Evolutionary conservation across 2,888 invertebrate genomes (phyloP).

Genomic region (Zaprionus lineosus): DNA sequence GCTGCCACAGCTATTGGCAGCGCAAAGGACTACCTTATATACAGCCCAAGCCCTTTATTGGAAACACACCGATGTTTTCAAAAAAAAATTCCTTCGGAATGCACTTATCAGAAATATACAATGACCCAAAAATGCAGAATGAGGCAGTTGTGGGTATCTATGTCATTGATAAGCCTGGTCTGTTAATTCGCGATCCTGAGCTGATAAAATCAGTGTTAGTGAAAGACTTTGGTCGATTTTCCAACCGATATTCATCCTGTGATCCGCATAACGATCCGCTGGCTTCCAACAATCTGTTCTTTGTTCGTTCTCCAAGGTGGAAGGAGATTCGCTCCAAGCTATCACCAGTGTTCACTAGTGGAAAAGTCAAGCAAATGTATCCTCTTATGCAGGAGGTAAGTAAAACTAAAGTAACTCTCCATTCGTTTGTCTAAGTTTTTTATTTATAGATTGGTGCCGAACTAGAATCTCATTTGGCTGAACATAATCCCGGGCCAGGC

Average conservation of each 20-base stretch:
- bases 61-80: slow-evolving; percentile 81
- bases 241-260: slow-evolving; percentile 68
- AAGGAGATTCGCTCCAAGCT: slow-evolving; percentile 82
- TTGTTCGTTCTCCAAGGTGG: slow-evolving; percentile 83
- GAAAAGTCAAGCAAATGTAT: slow-evolving; percentile 82
- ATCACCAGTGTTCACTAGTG: slow-evolving; percentile 83
- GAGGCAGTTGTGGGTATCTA: slow-evolving; percentile 81
- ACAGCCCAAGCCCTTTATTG: slow-evolving; percentile 81
- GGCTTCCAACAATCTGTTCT: slow-evolving; percentile 82
- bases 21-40: slow-evolving; percentile 80
- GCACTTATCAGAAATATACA: slow-evolving; percentile 81
- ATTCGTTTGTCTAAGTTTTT: neutral
- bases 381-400: slow-evolving; percentile 77
- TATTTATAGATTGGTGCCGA: slow-evolving; percentile 65
- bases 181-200: slow-evolving; percentile 83
- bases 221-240: slow-evolving; percentile 83
- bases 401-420: neutral
- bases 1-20: slow-evolving; percentile 78
- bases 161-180: slow-evolving; percentile 82
- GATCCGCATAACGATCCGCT: slow-evolving; percentile 81
- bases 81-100: slow-evolving; percentile 74
- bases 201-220: slow-evolving; percentile 83
- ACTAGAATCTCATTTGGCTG: slow-evolving; percentile 62
- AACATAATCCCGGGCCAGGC: slow-evolving; percentile 3
- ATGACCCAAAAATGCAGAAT: slow-evolving; percentile 63